Percentiles rank a stretch among this genome's conserved stretches.
Evolutionary conservation across 2,113 vertebrate genomes (phyloP).

Genomic region (Origma solitaria): DNA sequence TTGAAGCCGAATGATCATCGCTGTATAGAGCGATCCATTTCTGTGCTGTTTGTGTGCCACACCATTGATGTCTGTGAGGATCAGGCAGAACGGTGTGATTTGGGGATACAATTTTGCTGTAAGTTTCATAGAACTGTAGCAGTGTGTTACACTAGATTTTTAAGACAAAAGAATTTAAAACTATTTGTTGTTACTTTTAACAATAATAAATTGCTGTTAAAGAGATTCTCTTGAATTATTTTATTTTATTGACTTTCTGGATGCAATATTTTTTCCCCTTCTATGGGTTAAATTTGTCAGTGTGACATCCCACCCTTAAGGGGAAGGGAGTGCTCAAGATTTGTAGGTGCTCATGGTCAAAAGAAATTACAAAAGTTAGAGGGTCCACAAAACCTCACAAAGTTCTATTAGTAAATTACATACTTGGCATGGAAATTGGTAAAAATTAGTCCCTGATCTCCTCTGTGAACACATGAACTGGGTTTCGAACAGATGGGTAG

Average conservation of each 20-base stretch:
- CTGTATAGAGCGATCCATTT: not conserved
- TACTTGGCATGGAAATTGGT: not conserved
- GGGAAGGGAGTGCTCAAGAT: not conserved
- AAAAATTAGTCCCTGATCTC: not conserved
- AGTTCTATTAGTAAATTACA: not conserved
- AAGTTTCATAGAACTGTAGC: slow-evolving; percentile 25
- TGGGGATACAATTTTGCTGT: slow-evolving; percentile 30
- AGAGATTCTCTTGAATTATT: not conserved
- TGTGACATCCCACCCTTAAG: not conserved
- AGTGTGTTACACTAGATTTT: slow-evolving; percentile 28
- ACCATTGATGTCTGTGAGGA: not conserved
- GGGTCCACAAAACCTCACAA: not conserved
- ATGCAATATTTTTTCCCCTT: not conserved
- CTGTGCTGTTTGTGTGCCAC: not conserved
- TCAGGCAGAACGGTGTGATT: not conserved
- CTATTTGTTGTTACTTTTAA: slow-evolving; percentile 35
- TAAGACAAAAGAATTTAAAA: slow-evolving; percentile 42
- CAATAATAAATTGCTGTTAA: slow-evolving; percentile 55
- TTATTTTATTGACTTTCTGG: not conserved
- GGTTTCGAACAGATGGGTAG: not conserved
- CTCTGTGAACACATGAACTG: not conserved
- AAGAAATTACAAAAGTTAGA: not conserved
- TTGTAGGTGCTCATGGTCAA: not conserved
- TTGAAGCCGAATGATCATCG: not conserved
- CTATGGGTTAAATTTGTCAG: not conserved